phyloP scores from a whole-genome alignment of 2,888 invertebrate genomes.

The Eubasilissa splendida region DNA sequence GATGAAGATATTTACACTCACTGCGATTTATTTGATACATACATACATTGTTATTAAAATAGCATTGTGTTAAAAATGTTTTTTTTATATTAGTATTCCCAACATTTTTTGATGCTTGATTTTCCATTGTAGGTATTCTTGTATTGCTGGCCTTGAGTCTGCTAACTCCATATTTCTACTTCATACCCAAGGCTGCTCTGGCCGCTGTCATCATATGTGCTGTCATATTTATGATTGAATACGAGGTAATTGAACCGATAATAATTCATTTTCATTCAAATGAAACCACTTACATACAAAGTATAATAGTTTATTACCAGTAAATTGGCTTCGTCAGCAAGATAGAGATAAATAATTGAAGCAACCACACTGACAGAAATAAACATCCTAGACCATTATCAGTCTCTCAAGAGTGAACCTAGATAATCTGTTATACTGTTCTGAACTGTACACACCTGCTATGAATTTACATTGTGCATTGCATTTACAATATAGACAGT shows the following conservation, averaged over 20 bases:
- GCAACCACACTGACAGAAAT: no score
- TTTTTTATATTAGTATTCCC: not conserved
- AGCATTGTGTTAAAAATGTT: no score
- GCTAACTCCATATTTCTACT: constrained; percentile 91
- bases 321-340: no score
- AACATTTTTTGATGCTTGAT: not conserved
- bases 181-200: constrained; percentile 89
- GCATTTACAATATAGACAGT: no score
- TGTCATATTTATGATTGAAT: constrained; percentile 95
- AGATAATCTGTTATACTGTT: no score
- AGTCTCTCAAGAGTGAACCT: no score
- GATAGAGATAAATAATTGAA: no score
- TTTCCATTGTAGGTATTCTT: constrained; percentile 75
- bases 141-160: constrained; percentile 89
- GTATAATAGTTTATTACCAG: not conserved
- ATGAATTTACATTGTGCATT: no score
- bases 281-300: not conserved
- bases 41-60: not conserved
- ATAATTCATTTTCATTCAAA: not conserved
- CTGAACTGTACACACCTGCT: no score
- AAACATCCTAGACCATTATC: no score
- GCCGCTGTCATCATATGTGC: constrained; percentile 96
- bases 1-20: not conserved
- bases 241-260: constrained; percentile 73
- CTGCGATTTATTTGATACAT: not conserved